Evolutionary conservation across 2,113 vertebrate genomes (phyloP).

Genomic region (Thunnus thynnus): DNA sequence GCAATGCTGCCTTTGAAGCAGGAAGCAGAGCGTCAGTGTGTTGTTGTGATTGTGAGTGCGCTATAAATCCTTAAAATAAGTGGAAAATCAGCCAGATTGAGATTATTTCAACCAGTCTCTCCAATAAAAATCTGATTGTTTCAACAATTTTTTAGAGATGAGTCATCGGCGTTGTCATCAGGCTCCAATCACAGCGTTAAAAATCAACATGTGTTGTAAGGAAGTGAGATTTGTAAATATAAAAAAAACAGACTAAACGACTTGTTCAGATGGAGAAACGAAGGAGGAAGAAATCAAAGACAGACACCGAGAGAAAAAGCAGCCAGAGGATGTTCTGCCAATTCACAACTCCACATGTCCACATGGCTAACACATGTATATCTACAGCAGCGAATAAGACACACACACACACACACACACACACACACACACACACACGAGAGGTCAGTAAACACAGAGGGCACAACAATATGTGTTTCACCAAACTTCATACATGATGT

Average conservation of each 20-base stretch:
- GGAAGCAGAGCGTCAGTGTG: not conserved
- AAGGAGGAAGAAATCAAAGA: conserved; percentile 11
- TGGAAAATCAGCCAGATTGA: too few species aligned
- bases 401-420: not conserved
- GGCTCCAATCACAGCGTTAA: not conserved
- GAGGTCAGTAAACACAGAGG: not conserved
- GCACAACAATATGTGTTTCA: too few species aligned
- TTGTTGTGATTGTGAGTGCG: not conserved
- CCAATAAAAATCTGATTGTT: not conserved
- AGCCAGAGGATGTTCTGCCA: conserved; percentile 73
- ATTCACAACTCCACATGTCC: conserved; percentile 51
- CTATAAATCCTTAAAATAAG: too few species aligned
- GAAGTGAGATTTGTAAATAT: not conserved
- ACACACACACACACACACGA: conserved; percentile 16
- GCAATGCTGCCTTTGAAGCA: conserved; percentile 16
- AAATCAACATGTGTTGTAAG: not conserved
- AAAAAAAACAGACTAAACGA: not conserved
- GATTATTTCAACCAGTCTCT: not conserved
- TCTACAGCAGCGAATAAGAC: not conserved
- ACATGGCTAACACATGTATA: conserved; percentile 42
- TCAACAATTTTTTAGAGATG: not conserved
- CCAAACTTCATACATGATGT: too few species aligned
- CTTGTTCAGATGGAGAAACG: not conserved
- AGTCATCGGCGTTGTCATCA: not conserved
- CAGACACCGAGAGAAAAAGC: conserved; percentile 4